Evolutionary conservation across 2,113 vertebrate genomes (phyloP).

Genomic region (Nothobranchius furzeri): DNA sequence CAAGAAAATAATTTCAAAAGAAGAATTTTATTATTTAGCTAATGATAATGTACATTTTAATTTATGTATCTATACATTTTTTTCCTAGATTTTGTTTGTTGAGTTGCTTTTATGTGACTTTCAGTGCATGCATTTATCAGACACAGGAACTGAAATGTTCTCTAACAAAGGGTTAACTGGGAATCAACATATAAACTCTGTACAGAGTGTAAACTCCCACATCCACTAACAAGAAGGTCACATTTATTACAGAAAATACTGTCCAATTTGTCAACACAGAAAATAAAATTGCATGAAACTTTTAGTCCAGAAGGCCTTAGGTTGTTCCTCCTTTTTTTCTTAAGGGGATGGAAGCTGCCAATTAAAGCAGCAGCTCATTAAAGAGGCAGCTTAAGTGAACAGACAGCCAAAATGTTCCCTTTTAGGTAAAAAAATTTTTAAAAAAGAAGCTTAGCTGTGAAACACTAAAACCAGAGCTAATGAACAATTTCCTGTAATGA

Average conservation of each 20-base stretch:
- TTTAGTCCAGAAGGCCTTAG: too few species aligned
- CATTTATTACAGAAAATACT: background rate
- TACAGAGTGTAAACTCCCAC: background rate
- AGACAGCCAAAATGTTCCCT: slow-evolving; percentile 48
- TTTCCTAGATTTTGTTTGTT: too few species aligned
- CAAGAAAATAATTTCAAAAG: too few species aligned
- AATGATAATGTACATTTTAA: too few species aligned
- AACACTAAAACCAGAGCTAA: slow-evolving; percentile 44
- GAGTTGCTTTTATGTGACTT: too few species aligned
- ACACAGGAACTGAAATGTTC: background rate
- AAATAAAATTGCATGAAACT: background rate
- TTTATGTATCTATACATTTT: too few species aligned
- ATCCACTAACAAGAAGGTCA: background rate
- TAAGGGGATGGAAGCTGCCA: slow-evolving; percentile 21
- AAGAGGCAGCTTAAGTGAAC: slow-evolving; percentile 36
- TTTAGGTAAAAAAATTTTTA: slow-evolving; percentile 16
- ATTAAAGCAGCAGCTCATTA: slow-evolving; percentile 57
- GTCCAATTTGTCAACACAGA: slow-evolving; percentile 19
- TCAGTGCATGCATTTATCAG: too few species aligned
- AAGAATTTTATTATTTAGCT: too few species aligned
- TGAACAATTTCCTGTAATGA: slow-evolving; percentile 52
- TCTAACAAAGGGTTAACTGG: background rate
- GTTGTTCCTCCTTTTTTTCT: slow-evolving; percentile 1
- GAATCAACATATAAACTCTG: slow-evolving; percentile 7
- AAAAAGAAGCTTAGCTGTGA: slow-evolving; percentile 22